Evolutionary conservation across 2,113 vertebrate genomes (phyloP).

Genomic region (Damaliscus lunatus): DNA sequence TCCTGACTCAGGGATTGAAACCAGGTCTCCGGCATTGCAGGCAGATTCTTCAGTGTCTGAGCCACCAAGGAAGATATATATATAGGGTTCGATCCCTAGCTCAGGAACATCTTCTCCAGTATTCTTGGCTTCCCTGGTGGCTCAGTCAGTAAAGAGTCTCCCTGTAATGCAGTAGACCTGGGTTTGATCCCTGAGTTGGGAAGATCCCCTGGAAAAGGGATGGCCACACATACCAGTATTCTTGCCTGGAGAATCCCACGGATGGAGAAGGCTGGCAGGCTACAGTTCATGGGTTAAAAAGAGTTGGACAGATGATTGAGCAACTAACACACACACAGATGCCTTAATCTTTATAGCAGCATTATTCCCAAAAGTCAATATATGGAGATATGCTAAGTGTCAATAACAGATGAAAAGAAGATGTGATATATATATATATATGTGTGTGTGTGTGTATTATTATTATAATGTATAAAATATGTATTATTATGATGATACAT

Average conservation of each 20-base stretch:
- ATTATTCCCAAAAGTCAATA: neutral
- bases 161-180: neutral
- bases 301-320: neutral
- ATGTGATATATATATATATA: neutral
- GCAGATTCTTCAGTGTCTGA: neutral
- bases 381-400: neutral
- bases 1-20: neutral
- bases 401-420: neutral
- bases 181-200: neutral
- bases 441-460: no score
- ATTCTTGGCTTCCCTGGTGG: neutral
- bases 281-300: neutral
- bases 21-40: neutral
- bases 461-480: no score
- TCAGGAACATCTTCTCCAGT: neutral
- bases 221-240: neutral
- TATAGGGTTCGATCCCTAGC: neutral
- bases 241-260: neutral
- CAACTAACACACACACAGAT: neutral
- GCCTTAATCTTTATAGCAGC: neutral
- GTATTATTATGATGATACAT: no score
- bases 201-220: neutral
- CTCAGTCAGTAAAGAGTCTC: neutral
- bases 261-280: neutral
- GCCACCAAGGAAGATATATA: neutral